These are phyloP conservation scores for Gadus chalcogrammus DNA, from an alignment of 2,113 vertebrate genomes.

Conservation along the genomic window DNA sequence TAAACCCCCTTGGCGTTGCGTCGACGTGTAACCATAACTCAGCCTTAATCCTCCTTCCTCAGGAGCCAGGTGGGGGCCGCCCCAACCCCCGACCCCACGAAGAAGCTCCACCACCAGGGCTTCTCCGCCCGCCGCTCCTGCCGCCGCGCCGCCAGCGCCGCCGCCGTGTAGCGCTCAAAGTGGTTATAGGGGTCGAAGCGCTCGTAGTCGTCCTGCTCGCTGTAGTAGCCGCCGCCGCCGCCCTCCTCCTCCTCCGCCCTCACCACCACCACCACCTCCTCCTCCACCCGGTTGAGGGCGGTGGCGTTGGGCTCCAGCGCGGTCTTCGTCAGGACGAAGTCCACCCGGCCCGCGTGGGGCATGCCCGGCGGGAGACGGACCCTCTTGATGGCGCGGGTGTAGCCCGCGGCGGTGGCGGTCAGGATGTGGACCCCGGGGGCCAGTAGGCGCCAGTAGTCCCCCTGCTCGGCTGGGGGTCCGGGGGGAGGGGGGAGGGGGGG, in stretches of 20 bases:
- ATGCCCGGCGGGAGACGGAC: slow-evolving; percentile 80
- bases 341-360: slow-evolving; percentile 80
- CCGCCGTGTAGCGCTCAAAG: slow-evolving; percentile 64
- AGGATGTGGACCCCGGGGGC: slow-evolving; percentile 79
- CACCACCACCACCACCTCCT: neutral
- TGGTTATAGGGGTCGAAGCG: slow-evolving; percentile 73
- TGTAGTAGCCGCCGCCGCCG: slow-evolving; percentile 4
- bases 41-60: slow-evolving; percentile 45
- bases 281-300: too few relatives aligned
- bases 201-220: slow-evolving; percentile 38
- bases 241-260: slow-evolving; percentile 30
- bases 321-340: slow-evolving; percentile 78
- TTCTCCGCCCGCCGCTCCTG: slow-evolving; percentile 70
- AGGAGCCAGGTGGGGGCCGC: slow-evolving; percentile 86
- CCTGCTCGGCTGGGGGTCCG: slow-evolving; percentile 75
- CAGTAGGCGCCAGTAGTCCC: slow-evolving; percentile 92
- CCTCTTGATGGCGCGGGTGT: slow-evolving; percentile 79
- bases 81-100: slow-evolving; percentile 68
- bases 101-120: slow-evolving; percentile 97
- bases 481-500: neutral
- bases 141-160: neutral
- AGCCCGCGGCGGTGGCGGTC: slow-evolving; percentile 79
- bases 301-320: slow-evolving; percentile 34
- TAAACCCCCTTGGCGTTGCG: too few relatives aligned
- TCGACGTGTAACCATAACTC: neutral